Conservation (phyloP, 2,113 vertebrate genomes). For the Onychostoma macrolepis region DNA sequence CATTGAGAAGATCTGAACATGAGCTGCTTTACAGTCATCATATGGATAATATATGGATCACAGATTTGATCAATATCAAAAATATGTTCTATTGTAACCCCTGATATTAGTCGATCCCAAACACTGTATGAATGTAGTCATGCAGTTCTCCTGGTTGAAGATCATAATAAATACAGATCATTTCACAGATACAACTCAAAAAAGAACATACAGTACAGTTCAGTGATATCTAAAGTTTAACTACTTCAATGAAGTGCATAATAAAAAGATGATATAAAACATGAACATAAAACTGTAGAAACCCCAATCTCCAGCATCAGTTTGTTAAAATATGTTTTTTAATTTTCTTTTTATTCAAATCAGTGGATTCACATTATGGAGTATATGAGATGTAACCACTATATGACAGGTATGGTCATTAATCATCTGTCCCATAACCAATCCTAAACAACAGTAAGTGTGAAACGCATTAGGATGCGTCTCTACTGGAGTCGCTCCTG, state of each 20-base stretch:
- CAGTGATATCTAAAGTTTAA: neutral
- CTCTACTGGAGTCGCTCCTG: slow-evolving; percentile 67
- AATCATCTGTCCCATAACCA: neutral
- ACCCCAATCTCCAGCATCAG: neutral
- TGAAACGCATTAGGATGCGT: neutral
- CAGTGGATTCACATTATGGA: too few species aligned
- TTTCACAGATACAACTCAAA: neutral
- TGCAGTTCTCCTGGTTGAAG: neutral
- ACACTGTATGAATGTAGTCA: neutral
- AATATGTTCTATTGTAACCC: too few species aligned
- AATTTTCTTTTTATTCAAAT: neutral
- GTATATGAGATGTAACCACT: neutral
- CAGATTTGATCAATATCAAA: neutral
- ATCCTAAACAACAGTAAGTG: neutral
- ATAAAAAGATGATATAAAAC: neutral
- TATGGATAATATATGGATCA: neutral
- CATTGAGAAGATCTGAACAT: too few species aligned
- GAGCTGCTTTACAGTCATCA: too few species aligned
- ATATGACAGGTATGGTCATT: neutral
- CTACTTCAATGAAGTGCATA: neutral
- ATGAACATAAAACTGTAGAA: neutral
- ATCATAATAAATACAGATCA: neutral
- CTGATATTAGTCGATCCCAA: neutral
- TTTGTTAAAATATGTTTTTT: neutral
- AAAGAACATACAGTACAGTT: neutral